These are phyloP conservation scores for Bellardia bayeri DNA, from an alignment of 2,888 invertebrate species.

Conservation along the genomic window DNA sequence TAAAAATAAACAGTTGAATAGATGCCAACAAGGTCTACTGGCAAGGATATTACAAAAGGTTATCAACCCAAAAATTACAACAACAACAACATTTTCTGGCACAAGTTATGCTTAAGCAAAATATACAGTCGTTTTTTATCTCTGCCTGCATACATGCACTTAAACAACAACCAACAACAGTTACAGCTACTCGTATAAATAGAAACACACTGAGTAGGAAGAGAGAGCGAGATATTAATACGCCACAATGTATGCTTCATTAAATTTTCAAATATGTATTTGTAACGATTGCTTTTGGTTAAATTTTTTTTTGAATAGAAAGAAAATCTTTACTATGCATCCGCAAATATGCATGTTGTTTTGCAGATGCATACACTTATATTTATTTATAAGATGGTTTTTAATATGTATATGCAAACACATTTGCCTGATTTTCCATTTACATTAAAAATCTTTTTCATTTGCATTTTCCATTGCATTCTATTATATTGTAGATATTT, in stretches of 20 bases:
- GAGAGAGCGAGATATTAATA: conserved; percentile 35
- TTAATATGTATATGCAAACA: conserved; percentile 3
- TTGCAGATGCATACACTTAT: neutral
- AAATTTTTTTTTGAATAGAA: conserved; percentile 46
- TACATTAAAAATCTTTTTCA: conserved; percentile 56
- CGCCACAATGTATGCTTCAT: conserved; percentile 68
- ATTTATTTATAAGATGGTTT: conserved; percentile 26
- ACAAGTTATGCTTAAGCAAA: conserved; percentile 49
- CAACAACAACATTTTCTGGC: conserved; percentile 29
- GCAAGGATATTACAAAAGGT: conserved; percentile 72
- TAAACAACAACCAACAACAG: neutral
- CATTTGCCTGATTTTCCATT: conserved; percentile 29
- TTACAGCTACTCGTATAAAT: conserved; percentile 1
- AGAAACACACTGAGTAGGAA: neutral
- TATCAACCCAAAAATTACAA: conserved; percentile 71
- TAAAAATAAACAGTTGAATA: conserved; percentile 70
- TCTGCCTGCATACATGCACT: conserved; percentile 15
- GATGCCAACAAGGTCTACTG: conserved; percentile 75
- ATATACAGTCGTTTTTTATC: conserved; percentile 27
- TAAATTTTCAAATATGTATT: conserved; percentile 59
- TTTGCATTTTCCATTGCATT: conserved; percentile 27
- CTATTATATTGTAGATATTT: conserved; percentile 26
- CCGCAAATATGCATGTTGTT: conserved; percentile 13
- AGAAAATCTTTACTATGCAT: conserved; percentile 15
- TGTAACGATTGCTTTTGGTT: conserved; percentile 30